Percentiles rank a stretch among this genome's conserved stretches.
Conservation (phyloP, 2,888 invertebrate species). For the Leucophenga maculata region DNA sequence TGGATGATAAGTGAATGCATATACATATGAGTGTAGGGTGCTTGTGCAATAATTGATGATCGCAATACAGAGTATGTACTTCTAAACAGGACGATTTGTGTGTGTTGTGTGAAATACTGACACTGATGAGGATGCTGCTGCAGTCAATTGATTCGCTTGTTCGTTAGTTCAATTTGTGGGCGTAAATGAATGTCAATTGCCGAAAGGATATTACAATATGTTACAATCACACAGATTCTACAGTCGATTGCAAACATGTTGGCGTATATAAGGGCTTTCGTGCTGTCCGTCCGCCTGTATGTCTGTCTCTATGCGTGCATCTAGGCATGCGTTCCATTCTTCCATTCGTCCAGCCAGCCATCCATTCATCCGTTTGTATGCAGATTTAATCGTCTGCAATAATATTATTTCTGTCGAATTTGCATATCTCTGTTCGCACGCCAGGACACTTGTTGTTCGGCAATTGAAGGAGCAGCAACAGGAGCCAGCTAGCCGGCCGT, state of each 20-base stretch:
- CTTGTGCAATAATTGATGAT: no score
- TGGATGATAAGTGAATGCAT: no score
- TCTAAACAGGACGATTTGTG: no score
- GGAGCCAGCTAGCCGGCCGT: background rate
- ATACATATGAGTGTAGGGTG: no score
- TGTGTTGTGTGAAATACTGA: no score
- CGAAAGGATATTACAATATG: conserved; percentile 20
- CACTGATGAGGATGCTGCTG: background rate
- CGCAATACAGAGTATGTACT: no score
- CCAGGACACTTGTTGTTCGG: conserved; percentile 28
- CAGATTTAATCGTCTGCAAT: conserved; percentile 31
- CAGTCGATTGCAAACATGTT: background rate
- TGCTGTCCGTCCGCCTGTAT: conserved; percentile 1
- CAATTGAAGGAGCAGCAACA: background rate
- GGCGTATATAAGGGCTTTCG: background rate
- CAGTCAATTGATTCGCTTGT: background rate
- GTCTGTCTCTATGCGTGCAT: background rate
- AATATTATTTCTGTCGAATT: conserved; percentile 30
- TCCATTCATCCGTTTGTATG: conserved; percentile 25
- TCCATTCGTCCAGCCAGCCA: background rate
- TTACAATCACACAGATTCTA: background rate
- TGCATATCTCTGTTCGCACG: conserved; percentile 28
- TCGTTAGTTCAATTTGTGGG: conserved; percentile 9
- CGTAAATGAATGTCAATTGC: conserved; percentile 22
- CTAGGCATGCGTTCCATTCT: background rate